Evolutionary conservation across 2,113 vertebrate genomes (phyloP), one percentile per base, ranked within the genome.

Genomic region (Saccopteryx leptura): DNA sequence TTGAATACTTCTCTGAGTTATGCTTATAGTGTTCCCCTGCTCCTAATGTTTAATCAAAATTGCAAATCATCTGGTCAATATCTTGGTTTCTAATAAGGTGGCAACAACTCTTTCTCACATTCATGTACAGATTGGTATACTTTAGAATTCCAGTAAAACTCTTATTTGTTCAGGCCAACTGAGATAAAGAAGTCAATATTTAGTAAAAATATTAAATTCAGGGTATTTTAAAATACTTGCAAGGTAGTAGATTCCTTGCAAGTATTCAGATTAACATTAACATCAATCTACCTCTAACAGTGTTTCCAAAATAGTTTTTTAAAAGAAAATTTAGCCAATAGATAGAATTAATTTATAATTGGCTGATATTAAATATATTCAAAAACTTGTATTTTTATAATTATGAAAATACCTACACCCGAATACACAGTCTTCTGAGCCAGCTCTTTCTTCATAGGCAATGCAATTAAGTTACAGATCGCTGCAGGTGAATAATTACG

Each of bases 281-380:
- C 1, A 1, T 74, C 33, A 88, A 61, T 88, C 19, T 75, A 75
- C 10, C 1, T 19, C 46, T 92, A 68, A 17, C 5, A 58, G 39
- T 87, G 12, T 58, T 92, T 93, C 10, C 39, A 81, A 91, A 85
- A 60, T 7, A 14, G 48, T 31, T 76, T 76, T 76, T 76, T 7
- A 26, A 15, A 76, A 54, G 24, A 71, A 76, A 79, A 5, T 87
- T 97, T 68, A 94, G 71, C 21, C 33, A 91, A 76, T 33, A 80
- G 63, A n/a, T 90, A 69, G 65, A 92, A 92, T 90, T 83, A 93
- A 80, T 85, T 90, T 23, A 26, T 79, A 72, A 63, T 63, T 68
- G n/a, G 8, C 4, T 54, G 18, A 56, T 86, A 82, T 61, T 90
- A 87, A 91, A 68, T 79, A 71, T 69, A 66, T 15, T 66, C 72